Percentiles rank a stretch among this genome's conserved stretches.
Evolutionary conservation across 2,797 vertebrate species (phyloP).

Genomic region (Danio albolineatus): DNA sequence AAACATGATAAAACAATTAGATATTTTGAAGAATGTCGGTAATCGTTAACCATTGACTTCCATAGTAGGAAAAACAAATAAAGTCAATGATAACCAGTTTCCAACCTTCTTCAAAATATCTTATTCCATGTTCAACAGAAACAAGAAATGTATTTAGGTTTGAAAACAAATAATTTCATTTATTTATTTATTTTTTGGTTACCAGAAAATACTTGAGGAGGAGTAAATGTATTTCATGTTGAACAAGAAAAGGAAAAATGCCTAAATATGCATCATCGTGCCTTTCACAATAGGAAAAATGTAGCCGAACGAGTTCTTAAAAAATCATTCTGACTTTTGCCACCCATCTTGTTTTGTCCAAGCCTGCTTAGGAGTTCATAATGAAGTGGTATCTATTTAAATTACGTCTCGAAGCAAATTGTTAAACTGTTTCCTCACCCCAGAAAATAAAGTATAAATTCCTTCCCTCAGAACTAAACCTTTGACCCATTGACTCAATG

Average conservation of each 20-base stretch:
- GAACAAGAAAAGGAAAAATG: neutral
- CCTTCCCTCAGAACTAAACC: neutral
- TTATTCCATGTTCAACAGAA: too few relatives aligned
- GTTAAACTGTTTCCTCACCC: constrained; percentile 15
- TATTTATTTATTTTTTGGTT: too few relatives aligned
- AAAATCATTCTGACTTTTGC: neutral
- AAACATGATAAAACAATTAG: too few relatives aligned
- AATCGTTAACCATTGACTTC: too few relatives aligned
- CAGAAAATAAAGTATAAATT: neutral
- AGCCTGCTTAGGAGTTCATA: neutral
- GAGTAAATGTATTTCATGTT: too few relatives aligned
- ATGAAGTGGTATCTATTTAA: neutral
- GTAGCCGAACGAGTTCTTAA: neutral
- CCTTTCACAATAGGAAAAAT: neutral
- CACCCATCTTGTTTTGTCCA: neutral
- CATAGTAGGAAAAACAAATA: too few relatives aligned
- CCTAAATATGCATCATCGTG: neutral
- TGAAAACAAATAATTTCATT: too few relatives aligned
- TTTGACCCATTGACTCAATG: neutral
- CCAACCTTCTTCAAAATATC: too few relatives aligned
- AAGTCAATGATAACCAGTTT: too few relatives aligned
- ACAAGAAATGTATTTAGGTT: too few relatives aligned
- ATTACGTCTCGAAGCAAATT: neutral
- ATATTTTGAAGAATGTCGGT: too few relatives aligned
- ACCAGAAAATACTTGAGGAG: too few relatives aligned